A percentile compares a stretch with the other conserved stretches of the same genome.
Conservation (phyloP, 2,797 vertebrate species). For the Lithobates pipiens region DNA sequence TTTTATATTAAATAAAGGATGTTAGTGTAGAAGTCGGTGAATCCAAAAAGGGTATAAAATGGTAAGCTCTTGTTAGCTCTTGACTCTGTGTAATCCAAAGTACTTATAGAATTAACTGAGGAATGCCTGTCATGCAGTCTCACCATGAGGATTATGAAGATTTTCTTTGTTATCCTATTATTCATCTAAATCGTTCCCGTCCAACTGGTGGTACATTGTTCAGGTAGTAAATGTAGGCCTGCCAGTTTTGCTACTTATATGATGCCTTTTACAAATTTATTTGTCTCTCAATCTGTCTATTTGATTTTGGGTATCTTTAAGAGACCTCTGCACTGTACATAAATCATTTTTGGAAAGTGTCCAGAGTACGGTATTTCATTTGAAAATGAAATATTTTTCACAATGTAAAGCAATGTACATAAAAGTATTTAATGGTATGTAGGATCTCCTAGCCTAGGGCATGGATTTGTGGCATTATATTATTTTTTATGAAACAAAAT, state of each 20-base stretch:
- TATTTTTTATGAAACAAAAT: not conserved
- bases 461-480: not conserved
- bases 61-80: not conserved
- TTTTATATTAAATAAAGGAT: not conserved
- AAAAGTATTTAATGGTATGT: too few relatives aligned
- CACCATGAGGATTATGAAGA: not conserved
- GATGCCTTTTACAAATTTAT: not conserved
- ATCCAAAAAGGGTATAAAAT: not conserved
- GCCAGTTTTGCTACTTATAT: not conserved
- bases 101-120: constrained; percentile 14
- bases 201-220: not conserved
- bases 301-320: too few relatives aligned
- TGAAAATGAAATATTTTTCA: too few relatives aligned
- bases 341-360: too few relatives aligned
- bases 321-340: too few relatives aligned
- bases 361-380: too few relatives aligned
- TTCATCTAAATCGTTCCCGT: not conserved
- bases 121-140: constrained; percentile 4
- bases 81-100: not conserved
- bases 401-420: too few relatives aligned
- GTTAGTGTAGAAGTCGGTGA: not conserved
- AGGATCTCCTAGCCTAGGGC: too few relatives aligned
- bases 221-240: not conserved
- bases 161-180: constrained; percentile 11
- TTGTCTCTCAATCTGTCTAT: not conserved